Base-by-base conservation (phyloP, 2,888 invertebrate species). In the Acronicta aceris region DNA sequence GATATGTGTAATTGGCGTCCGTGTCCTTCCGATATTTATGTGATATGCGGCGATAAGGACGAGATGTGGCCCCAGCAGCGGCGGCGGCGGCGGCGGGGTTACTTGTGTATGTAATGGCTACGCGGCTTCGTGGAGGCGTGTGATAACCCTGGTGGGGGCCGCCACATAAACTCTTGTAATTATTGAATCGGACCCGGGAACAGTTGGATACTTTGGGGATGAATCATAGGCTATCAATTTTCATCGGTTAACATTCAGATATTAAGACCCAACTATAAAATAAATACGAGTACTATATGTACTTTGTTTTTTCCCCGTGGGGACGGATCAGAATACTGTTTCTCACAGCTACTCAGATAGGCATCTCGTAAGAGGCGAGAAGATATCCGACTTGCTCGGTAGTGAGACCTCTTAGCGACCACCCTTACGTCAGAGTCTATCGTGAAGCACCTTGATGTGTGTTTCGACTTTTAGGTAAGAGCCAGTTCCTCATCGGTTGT, bases 11-110 rank as follows among this genome's bases (percentile, higher is more conserved):
- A 78, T 78, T 79, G 77, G 79, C 77, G 55, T 54, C 58, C 65
- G 59, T 79, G 79, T 78, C 70, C 68, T 65, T 59, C 47, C 41
- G 67, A 72, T 78, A 79, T 78, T 76, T 76, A 78, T 78, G 74
- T 63, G 79, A 78, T 78, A 76, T 62, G 46, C 36, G 42, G 15
- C 48, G 74, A 74, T 79, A 79, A 71, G 64, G 36, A 41, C 38
- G 47, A 61, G 46, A 49, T 47, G 54, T 46, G 66, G 63, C 60
- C 56, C 43, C 58, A 51, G 25, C 41, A 36, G 48, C 71, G 42
- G 71, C 56, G 61, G 48, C n/a, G 64, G 60, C 45, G 33, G 48
- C 71, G 42, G 66, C 59, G 61, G 49, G 66, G 59, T 72, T 67
- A 66, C 58, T 62, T 62, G 51, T 47, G 54, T 59, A 60, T 66